These are phyloP conservation scores for Stercorarius parasiticus DNA, from an alignment of 2,113 vertebrate genomes.

Conservation along the genomic window DNA sequence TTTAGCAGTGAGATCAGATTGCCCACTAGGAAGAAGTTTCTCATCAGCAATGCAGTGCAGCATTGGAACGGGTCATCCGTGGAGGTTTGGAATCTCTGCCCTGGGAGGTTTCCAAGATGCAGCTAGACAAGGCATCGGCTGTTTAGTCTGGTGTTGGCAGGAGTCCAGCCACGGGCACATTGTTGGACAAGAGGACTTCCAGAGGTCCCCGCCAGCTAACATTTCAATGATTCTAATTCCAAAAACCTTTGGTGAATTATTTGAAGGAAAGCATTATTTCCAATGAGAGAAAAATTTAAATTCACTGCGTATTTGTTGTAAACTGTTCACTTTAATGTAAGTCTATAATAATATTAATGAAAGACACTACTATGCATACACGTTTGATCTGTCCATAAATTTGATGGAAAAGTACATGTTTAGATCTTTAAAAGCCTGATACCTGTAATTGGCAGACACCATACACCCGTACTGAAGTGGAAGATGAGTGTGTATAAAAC, in stretches of 20 bases:
- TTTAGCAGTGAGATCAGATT: constrained; percentile 1
- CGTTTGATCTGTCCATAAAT: not conserved
- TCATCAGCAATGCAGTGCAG: not conserved
- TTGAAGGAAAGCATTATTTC: not conserved
- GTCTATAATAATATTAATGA: not conserved
- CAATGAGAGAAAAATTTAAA: not conserved
- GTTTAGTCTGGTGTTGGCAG: not conserved
- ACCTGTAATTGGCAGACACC: not conserved
- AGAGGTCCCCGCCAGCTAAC: not conserved
- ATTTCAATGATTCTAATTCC: not conserved
- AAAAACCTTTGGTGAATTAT: not conserved
- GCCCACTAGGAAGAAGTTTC: not conserved
- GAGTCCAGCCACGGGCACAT: not conserved
- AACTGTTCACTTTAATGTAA: not conserved
- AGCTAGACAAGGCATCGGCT: not conserved
- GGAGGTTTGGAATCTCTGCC: not conserved
- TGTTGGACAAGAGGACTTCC: not conserved
- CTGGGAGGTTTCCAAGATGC: not conserved
- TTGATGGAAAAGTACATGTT: not conserved
- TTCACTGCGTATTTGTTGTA: not conserved
- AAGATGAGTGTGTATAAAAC: not conserved
- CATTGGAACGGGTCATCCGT: not conserved
- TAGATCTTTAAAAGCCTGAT: not conserved
- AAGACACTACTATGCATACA: not conserved
- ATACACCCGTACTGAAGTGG: not conserved